phyloP scores from a whole-genome alignment of 92 coral and sea anemone species.

The Phymanthus crucifer region DNA sequence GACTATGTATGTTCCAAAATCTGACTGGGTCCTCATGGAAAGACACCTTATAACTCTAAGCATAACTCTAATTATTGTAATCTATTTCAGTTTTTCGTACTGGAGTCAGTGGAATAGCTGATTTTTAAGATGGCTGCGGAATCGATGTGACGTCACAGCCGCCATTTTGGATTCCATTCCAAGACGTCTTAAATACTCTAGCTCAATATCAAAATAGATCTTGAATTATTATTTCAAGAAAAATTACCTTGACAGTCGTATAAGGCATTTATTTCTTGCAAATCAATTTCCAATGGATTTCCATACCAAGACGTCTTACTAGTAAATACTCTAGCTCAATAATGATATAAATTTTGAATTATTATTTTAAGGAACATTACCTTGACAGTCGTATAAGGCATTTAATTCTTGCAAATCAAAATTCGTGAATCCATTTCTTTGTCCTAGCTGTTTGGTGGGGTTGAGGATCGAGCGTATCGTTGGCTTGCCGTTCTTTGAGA shows the following conservation, averaged over 20 bases:
- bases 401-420: slow-evolving; percentile 63
- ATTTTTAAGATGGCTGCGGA: not conserved
- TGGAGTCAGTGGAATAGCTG: too few species aligned
- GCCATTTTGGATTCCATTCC: not conserved
- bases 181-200: too few species aligned
- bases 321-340: not conserved
- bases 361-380: slow-evolving; percentile 36
- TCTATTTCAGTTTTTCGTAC: too few species aligned
- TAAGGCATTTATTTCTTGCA: slow-evolving; percentile 58
- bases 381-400: slow-evolving; percentile 63
- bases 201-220: not conserved
- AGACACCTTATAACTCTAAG: too few species aligned
- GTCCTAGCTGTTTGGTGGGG: slow-evolving; percentile 58
- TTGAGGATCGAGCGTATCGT: slow-evolving; percentile 58
- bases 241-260: slow-evolving; percentile 69
- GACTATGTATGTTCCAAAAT: too few species aligned
- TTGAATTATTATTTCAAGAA: not conserved
- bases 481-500: slow-evolving; percentile 56
- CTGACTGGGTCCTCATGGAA: too few species aligned
- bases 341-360: not conserved
- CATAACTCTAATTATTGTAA: too few species aligned
- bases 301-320: too few species aligned
- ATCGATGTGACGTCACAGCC: not conserved
- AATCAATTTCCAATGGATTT: slow-evolving; percentile 26
- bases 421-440: slow-evolving; percentile 49